A percentile compares a stretch with the other conserved stretches of the same genome.
Conservation (phyloP, 2,797 vertebrate genomes). For the Tapirus indicus region DNA sequence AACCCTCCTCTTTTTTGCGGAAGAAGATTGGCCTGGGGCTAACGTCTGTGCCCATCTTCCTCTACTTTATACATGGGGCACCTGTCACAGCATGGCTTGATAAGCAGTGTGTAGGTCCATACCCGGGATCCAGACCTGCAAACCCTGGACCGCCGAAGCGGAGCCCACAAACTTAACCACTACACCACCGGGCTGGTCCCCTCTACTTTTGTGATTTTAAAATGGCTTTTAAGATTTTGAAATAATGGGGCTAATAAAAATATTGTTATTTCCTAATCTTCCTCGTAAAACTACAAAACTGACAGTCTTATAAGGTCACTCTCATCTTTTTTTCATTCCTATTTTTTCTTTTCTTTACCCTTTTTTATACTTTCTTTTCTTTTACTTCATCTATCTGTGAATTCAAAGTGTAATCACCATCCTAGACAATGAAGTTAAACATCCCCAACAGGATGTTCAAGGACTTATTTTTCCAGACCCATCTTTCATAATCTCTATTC, state of each 20-base stretch:
- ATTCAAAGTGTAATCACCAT: background rate
- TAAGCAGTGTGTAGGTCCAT: too few relatives aligned
- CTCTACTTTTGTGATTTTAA: background rate
- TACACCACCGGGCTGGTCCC: too few relatives aligned
- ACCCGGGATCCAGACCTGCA: too few relatives aligned
- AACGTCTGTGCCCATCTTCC: too few relatives aligned
- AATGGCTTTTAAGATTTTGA: background rate
- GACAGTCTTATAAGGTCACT: rapidly evolving
- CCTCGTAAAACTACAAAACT: background rate
- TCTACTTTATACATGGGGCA: too few relatives aligned
- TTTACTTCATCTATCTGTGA: background rate
- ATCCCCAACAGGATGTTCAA: background rate
- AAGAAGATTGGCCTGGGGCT: too few relatives aligned
- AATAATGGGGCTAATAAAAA: background rate
- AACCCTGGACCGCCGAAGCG: too few relatives aligned
- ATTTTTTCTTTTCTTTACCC: background rate
- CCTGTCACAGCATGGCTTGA: too few relatives aligned
- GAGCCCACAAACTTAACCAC: too few relatives aligned
- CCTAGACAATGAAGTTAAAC: background rate
- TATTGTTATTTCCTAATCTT: background rate
- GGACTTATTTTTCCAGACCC: background rate
- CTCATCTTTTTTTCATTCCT: background rate
- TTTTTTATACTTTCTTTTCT: background rate
- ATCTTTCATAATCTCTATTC: background rate
- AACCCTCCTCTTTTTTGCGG: too few relatives aligned